A percentile compares a stretch with the other conserved stretches of the same genome.
These are phyloP conservation scores for Zootermopsis nevadensis DNA, from an alignment of 2,888 invertebrate species.

Conservation along the genomic window DNA sequence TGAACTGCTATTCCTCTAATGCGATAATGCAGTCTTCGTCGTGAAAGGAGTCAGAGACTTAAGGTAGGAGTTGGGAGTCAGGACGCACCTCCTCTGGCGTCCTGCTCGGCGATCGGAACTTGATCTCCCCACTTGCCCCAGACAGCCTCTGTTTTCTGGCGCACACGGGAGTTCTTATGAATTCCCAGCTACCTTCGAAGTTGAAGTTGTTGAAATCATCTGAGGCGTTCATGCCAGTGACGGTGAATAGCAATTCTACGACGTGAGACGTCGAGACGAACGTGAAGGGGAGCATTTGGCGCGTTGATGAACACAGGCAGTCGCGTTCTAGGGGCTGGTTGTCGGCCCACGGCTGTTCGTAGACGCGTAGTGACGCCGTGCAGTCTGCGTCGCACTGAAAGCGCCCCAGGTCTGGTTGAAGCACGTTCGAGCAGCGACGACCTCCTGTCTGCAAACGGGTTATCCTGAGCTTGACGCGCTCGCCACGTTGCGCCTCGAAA, in stretches of 20 bases:
- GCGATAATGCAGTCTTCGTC: no score
- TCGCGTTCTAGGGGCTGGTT: slow-evolving; percentile 69
- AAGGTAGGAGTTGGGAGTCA: no score
- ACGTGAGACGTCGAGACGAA: slow-evolving; percentile 81
- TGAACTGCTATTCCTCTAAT: no score
- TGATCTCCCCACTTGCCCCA: slow-evolving; percentile 82
- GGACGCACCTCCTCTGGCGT: slow-evolving; percentile 67
- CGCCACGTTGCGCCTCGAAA: slow-evolving; percentile 86
- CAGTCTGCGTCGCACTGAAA: slow-evolving; percentile 78
- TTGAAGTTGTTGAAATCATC: slow-evolving; percentile 88
- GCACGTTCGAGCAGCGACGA: slow-evolving; percentile 57
- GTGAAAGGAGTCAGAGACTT: no score
- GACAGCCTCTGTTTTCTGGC: slow-evolving; percentile 75
- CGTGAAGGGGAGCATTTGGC: slow-evolving; percentile 72
- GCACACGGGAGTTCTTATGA: slow-evolving; percentile 79
- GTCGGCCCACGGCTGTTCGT: slow-evolving; percentile 80
- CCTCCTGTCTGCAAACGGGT: slow-evolving; percentile 77
- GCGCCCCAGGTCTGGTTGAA: slow-evolving; percentile 72
- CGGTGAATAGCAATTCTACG: slow-evolving; percentile 84
- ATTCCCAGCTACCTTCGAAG: slow-evolving; percentile 87
- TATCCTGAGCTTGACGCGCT: slow-evolving; percentile 80
- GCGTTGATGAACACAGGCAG: slow-evolving; percentile 78
- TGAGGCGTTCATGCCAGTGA: slow-evolving; percentile 81
- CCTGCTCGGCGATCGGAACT: slow-evolving; percentile 67
- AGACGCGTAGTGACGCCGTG: slow-evolving; percentile 77